Percentiles rank a stretch among this genome's conserved stretches.
These are phyloP conservation scores for Pionites leucogaster DNA, from an alignment of 2,113 vertebrate genomes.

Conservation along the genomic window DNA sequence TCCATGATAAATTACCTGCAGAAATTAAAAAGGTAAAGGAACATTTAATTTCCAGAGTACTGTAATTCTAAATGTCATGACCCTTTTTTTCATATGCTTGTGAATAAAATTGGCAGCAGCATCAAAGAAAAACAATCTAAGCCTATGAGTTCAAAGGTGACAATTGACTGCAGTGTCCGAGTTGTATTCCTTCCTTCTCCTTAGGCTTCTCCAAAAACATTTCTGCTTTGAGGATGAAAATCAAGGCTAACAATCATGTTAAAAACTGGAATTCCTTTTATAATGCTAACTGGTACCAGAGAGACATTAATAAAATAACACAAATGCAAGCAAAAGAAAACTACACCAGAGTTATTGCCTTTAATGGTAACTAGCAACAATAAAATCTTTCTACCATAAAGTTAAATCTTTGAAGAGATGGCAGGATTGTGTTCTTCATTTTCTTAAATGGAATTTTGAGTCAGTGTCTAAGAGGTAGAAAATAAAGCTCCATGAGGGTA, in stretches of 20 bases:
- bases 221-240: not conserved
- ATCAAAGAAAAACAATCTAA: conserved; percentile 31
- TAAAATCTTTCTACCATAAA: not conserved
- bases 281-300: not conserved
- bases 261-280: not conserved
- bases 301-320: not conserved
- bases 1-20: conserved; percentile 23
- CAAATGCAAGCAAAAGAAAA: not conserved
- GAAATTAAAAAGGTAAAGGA: conserved; percentile 69
- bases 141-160: conserved; percentile 1
- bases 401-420: conserved; percentile 5
- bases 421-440: not conserved
- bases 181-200: not conserved
- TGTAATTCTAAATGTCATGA: conserved; percentile 63
- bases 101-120: conserved; percentile 50
- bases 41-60: conserved; percentile 53
- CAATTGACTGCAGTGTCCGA: not conserved
- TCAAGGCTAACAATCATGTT: conserved; percentile 11
- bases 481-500: not conserved
- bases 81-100: conserved; percentile 22
- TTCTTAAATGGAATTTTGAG: not conserved
- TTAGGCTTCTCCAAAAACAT: not conserved
- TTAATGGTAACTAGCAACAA: conserved; percentile 9
- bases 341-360: not conserved
- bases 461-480: not conserved